A percentile compares a stretch with the other conserved stretches of the same genome.
phyloP scores from a whole-genome alignment of 2,888 invertebrate genomes.

The Pandemis corylana region DNA sequence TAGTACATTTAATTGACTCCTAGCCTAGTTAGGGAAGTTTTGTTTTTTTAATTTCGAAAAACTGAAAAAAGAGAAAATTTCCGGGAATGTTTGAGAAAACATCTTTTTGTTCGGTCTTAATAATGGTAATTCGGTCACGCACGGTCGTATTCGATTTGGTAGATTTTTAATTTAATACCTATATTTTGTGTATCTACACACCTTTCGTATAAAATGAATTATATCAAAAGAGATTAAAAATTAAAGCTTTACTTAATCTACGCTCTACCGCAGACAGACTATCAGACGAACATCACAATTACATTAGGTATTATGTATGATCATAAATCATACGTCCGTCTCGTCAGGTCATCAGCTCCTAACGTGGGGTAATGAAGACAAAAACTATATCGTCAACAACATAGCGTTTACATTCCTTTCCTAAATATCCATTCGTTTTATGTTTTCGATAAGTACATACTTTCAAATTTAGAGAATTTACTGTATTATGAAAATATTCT shows the following conservation, averaged over 20 bases:
- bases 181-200: no score
- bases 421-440: not conserved
- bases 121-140: no score
- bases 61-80: no score
- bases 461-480: not conserved
- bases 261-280: not conserved
- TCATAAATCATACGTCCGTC: conserved; percentile 26
- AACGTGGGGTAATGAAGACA: conserved; percentile 20
- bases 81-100: no score
- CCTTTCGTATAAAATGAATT: no score
- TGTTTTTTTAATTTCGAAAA: no score
- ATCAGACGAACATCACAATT: conserved; percentile 10
- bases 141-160: no score
- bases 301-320: not conserved
- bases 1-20: no score
- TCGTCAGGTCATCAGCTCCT: conserved; percentile 16
- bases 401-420: not conserved
- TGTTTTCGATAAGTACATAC: not conserved
- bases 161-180: no score
- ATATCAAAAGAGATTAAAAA: not conserved
- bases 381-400: conserved; percentile 6
- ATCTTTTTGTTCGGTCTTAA: no score
- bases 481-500: not conserved
- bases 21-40: no score
- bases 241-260: not conserved